Base-by-base conservation (phyloP, 2,113 vertebrate species). In the Corynorhinus townsendii region DNA sequence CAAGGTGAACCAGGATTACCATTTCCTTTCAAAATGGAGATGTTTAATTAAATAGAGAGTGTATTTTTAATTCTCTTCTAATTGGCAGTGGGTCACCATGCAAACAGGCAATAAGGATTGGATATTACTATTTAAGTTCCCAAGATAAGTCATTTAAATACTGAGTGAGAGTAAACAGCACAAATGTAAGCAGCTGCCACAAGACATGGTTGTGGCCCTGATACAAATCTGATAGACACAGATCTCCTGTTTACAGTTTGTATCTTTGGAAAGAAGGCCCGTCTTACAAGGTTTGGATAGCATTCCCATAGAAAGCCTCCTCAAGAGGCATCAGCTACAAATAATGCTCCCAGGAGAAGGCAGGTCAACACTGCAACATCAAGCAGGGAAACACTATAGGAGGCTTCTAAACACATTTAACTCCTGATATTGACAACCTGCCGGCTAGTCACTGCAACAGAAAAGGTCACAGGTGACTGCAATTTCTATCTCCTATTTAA, bases 11-110 rank as follows among this genome's bases (percentile, higher is more conserved):
- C 35, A 11, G 5, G 26, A 92, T 82, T 66, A 77, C 1, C 47
- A 4, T 89, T 82, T 91, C 71, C 81, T 92, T 89, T 80, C 81
- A 87, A 79, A 89, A 68, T 19, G 35, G 24, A 80, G 43, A 91
- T 33, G 7, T 81, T 93, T 56, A 49, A 94, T 90, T 79, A 89
- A 89, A 83, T 19, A 90, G 76, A 5, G 59, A 72, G n/a, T 71
- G 75, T 68, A 73, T 76, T 40, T 76, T 59, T 84, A 85, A 66
- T 83, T 90, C 15, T 47, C 19, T 81, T 90, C 72, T 84, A 35
- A 62, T 19, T 72, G 71, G 52, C 19, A 91, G 30, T 26, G 49
- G 43, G 43, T 49, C 26, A 54, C 47, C 45, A 66, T 22, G 66
- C 19, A 89, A 91, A 80, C 3, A 84, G 71, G 28, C 12, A 77